Evolutionary conservation across 1,140 invertebrate genomes (phyloP).

Genomic region (Lordiphosa stackelbergi): DNA sequence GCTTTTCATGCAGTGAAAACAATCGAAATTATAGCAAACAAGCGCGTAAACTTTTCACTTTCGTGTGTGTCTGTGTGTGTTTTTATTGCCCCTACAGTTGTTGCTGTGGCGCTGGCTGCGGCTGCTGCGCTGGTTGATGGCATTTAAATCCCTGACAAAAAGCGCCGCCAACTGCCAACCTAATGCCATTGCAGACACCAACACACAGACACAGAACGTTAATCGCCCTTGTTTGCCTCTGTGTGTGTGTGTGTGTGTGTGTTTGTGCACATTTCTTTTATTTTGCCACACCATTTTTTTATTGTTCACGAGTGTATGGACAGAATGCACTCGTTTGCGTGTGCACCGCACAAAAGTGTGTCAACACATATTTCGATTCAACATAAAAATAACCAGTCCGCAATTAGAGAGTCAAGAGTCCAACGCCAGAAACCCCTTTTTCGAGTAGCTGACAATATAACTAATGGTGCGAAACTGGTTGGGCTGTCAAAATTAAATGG

Average conservation of each 20-base stretch:
- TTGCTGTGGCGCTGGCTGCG: slow-evolving; percentile 17
- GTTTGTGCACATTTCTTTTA: slow-evolving; percentile 9
- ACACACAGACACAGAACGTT: slow-evolving; percentile 8
- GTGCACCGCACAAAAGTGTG: slow-evolving; percentile 49
- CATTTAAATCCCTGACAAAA: slow-evolving; percentile 70
- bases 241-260: neutral
- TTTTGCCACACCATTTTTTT: neutral
- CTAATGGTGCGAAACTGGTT: slow-evolving; percentile 32
- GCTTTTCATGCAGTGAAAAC: slow-evolving; percentile 56
- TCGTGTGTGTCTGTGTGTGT: slow-evolving; percentile 37
- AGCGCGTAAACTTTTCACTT: slow-evolving; percentile 73
- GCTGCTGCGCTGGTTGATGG: slow-evolving; percentile 37
- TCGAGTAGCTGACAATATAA: slow-evolving; percentile 33
- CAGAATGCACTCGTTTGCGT: neutral
- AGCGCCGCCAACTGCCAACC: slow-evolving; percentile 49
- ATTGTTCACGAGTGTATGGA: neutral
- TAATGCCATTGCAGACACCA: slow-evolving; percentile 41
- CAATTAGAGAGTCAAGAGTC: slow-evolving; percentile 32
- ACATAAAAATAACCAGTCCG: slow-evolving; percentile 21
- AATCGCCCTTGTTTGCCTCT: slow-evolving; percentile 18
- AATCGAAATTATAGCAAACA: slow-evolving; percentile 75
- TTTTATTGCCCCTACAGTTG: slow-evolving; percentile 54
- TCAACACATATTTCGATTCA: slow-evolving; percentile 51
- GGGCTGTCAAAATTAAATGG: slow-evolving; percentile 56
- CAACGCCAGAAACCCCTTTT: slow-evolving; percentile 15